phyloP scores from a whole-genome alignment of 23 tunicate genomes.

The Ascidia mentula region DNA sequence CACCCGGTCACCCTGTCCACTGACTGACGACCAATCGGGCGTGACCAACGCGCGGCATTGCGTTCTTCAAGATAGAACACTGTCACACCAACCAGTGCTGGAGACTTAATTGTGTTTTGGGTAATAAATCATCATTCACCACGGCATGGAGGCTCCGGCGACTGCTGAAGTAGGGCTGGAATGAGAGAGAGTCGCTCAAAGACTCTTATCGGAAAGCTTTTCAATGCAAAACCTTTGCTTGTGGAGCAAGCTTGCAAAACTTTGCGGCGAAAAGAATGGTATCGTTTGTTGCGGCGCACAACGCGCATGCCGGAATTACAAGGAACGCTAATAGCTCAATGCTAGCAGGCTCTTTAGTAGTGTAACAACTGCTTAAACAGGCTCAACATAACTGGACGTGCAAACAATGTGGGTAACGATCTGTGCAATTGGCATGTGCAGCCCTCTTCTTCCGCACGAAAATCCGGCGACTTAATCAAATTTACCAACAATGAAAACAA shows the following conservation, averaged over 20 bases:
- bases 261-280: not conserved
- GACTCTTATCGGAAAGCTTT: not conserved
- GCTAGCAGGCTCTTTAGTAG: not conserved
- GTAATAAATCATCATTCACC: slow-evolving; percentile 4
- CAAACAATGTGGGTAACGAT: not conserved
- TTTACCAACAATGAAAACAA: not conserved
- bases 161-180: not conserved
- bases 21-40: not conserved
- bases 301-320: not conserved
- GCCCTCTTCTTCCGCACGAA: not conserved
- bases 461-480: not conserved
- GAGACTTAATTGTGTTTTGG: slow-evolving; percentile 10
- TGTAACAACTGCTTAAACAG: not conserved
- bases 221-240: not conserved
- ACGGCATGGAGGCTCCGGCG: slow-evolving; percentile 2
- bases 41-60: slow-evolving; percentile 1
- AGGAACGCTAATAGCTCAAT: not conserved
- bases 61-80: slow-evolving; percentile 5
- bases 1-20: slow-evolving; percentile 10
- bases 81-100: not conserved
- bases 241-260: not conserved
- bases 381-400: not conserved
- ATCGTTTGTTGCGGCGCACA: not conserved
- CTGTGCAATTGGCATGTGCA: not conserved
- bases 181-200: not conserved